These are phyloP conservation scores for Callyntrura guangdongensis DNA, from an alignment of 2,888 invertebrate genomes.

Conservation along the genomic window DNA sequence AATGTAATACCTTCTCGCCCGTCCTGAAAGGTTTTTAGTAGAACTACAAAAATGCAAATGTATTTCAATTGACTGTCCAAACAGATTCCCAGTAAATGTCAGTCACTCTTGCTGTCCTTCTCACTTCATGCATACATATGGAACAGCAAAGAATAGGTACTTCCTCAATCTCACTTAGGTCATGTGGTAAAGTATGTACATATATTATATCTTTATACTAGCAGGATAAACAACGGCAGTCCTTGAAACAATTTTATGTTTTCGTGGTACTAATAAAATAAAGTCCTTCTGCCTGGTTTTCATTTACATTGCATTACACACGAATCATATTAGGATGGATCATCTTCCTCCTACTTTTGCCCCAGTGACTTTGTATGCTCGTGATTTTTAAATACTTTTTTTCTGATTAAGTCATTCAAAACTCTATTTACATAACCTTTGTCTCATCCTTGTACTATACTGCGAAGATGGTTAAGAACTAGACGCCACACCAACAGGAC, in stretches of 20 bases:
- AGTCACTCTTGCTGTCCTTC: background rate
- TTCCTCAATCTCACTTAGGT: background rate
- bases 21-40: too few species aligned
- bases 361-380: too few species aligned
- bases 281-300: background rate
- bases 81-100: background rate
- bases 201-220: too few species aligned
- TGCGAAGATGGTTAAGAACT: background rate
- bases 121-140: background rate
- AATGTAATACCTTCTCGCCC: too few species aligned
- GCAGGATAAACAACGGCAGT: background rate
- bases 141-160: background rate
- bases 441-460: slow-evolving; percentile 19
- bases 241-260: background rate
- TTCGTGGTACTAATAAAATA: background rate
- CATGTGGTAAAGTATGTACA: too few species aligned
- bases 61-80: background rate
- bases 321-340: background rate
- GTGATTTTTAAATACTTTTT: too few species aligned
- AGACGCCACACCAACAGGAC: background rate
- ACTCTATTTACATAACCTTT: slow-evolving; percentile 51
- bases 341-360: background rate
- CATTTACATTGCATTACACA: background rate
- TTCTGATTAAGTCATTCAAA: slow-evolving; percentile 39
- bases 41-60: too few species aligned